These are phyloP conservation scores for Hydriomena furcata DNA, from an alignment of 2,888 invertebrate species.

Conservation along the genomic window DNA sequence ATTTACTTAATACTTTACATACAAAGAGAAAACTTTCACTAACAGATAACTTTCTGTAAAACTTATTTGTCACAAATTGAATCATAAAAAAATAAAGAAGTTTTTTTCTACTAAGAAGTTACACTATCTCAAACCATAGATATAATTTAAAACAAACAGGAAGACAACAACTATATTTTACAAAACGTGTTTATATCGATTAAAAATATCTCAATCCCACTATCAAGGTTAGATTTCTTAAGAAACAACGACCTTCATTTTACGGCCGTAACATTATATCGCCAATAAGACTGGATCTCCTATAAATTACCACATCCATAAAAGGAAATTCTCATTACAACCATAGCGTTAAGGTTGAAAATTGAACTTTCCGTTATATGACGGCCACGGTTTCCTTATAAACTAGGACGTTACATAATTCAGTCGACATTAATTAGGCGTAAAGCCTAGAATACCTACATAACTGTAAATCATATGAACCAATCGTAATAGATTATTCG, in stretches of 20 bases:
- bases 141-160: slow-evolving; percentile 41
- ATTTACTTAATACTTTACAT: no score
- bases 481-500: slow-evolving; percentile 43
- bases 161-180: slow-evolving; percentile 39
- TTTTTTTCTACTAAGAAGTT: slow-evolving; percentile 6
- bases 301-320: no score
- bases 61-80: no score
- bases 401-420: slow-evolving; percentile 24
- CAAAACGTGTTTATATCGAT: slow-evolving; percentile 47
- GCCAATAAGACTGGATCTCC: no score
- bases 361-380: not conserved
- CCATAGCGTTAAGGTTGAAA: no score
- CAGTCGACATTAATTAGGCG: slow-evolving; percentile 69
- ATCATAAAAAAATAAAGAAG: not conserved
- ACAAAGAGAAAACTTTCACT: no score
- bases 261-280: not conserved
- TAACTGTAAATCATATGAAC: slow-evolving; percentile 39
- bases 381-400: not conserved
- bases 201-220: slow-evolving; percentile 69
- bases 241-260: not conserved
- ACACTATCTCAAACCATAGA: slow-evolving; percentile 5
- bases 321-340: no score
- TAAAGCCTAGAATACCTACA: slow-evolving; percentile 26
- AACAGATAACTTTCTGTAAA: no score
- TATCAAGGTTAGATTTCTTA: slow-evolving; percentile 61